Conservation (phyloP, 1,140 invertebrate genomes). For the Tetragnatha versicolor region DNA sequence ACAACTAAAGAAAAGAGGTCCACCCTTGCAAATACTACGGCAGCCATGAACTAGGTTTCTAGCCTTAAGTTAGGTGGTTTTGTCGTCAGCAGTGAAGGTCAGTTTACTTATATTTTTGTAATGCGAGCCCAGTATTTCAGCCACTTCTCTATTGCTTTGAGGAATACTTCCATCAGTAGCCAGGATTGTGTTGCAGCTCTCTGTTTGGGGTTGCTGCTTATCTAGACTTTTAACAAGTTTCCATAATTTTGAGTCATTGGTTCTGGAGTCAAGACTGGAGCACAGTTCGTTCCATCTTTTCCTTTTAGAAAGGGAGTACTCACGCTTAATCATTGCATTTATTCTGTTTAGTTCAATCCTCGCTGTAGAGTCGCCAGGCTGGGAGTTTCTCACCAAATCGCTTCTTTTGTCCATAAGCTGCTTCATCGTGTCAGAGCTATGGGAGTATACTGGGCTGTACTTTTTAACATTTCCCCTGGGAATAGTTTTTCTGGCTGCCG, state of each 20-base stretch:
- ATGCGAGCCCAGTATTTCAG: neutral
- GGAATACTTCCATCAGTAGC: neutral
- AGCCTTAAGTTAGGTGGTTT: constrained; percentile 1
- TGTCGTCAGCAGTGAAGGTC: neutral
- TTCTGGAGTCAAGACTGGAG: constrained; percentile 15
- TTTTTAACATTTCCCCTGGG: neutral
- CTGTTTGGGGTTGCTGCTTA: constrained; percentile 13
- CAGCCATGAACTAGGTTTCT: neutral
- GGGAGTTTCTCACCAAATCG: neutral
- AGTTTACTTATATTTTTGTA: constrained; percentile 9
- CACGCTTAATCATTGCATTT: constrained; percentile 17
- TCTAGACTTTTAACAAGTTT: constrained; percentile 16
- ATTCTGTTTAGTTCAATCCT: constrained; percentile 3
- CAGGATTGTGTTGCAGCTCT: constrained; percentile 5
- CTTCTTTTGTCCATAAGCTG: neutral
- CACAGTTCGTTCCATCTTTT: constrained; percentile 9
- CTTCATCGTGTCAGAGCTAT: constrained; percentile 1
- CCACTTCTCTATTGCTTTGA: neutral
- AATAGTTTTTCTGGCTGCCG: neutral
- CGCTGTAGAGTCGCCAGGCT: neutral
- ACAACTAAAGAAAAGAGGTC: too few species aligned
- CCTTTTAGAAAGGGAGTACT: constrained; percentile 1
- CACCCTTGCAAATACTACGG: too few species aligned
- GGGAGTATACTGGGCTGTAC: neutral
- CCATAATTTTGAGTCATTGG: constrained; percentile 14